Evolutionary conservation across 1,140 invertebrate genomes (phyloP).

Genomic region (Mycetomoellerius zeteki): DNA sequence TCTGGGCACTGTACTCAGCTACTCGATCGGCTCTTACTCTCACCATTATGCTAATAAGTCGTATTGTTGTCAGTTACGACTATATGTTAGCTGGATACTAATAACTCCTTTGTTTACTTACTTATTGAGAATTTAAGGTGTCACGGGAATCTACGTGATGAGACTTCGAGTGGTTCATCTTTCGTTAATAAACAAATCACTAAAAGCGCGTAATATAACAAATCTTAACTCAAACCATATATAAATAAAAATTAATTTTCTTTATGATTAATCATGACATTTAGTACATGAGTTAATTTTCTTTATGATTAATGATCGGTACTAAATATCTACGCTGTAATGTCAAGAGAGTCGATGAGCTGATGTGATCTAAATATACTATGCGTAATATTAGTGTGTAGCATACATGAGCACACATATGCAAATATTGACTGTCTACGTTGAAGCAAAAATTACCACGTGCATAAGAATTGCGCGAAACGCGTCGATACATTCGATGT

Average conservation of each 20-base stretch:
- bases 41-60: conserved; percentile 70
- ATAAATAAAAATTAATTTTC: neutral
- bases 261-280: neutral
- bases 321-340: neutral
- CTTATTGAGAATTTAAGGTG: conserved; percentile 40
- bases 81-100: conserved; percentile 36
- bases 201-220: neutral
- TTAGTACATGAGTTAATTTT: neutral
- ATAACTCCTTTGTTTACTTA: conserved; percentile 47
- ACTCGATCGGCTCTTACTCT: conserved; percentile 64
- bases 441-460: conserved; percentile 16
- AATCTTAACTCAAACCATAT: neutral
- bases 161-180: neutral
- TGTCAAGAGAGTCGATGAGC: too few species aligned
- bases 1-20: conserved; percentile 41
- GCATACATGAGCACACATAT: neutral
- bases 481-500: conserved; percentile 24
- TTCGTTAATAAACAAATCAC: neutral
- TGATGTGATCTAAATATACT: conserved; percentile 1
- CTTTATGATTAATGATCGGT: neutral
- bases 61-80: conserved; percentile 60
- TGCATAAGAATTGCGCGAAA: neutral
- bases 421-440: neutral
- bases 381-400: neutral
- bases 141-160: neutral